Evolutionary conservation across 2,888 invertebrate genomes (phyloP), one percentile per base, ranked within the genome.

Genomic region (Laothoe populi): DNA sequence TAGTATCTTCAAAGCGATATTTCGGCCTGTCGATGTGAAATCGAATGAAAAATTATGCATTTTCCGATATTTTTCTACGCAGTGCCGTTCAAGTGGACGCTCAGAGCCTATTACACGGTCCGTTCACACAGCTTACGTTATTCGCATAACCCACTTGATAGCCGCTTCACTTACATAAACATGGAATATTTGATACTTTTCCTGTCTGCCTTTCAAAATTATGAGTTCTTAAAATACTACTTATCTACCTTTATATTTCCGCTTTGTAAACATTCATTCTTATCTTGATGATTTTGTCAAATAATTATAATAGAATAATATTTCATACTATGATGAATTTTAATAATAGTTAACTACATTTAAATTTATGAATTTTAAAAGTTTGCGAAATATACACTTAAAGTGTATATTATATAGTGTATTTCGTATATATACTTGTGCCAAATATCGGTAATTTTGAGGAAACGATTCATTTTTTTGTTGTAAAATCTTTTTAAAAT

Each of bases 31-130:
- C 48, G 23, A 44, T 84, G 90, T 91, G 88, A 87, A 92, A 90
- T 92, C 88, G 87, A 72, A 90, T 88, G 92, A 88, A 90, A 92
- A 91, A 90, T 88, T 87, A 88, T 90, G 81, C 85, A 86, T 88
- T 92, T 92, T 90, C 87, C 87, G 87, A 88, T 83, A 84, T 77
- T 85, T 86, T 86, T 82, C 75, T 81, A 75, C 77, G 72, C 57
- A 68, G 42, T 76, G 73, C 66, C 84, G 79, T 79, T 83, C 82
- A 84, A 83, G 79, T 84, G 85, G 83, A 79, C 82, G 74, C 70
- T 74, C 80, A 79, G 81, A 82, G 77, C 72, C 87, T 74, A 88
- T 91, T 90, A 88, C 88, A 88, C 88, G 88, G 79, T 82, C 7
- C 71, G 68, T 83, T 76, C 81, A 84, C 85, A 79, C 73, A 69